phyloP scores from a whole-genome alignment of 2,888 invertebrate genomes.

The Trichopoda pennipes region DNA sequence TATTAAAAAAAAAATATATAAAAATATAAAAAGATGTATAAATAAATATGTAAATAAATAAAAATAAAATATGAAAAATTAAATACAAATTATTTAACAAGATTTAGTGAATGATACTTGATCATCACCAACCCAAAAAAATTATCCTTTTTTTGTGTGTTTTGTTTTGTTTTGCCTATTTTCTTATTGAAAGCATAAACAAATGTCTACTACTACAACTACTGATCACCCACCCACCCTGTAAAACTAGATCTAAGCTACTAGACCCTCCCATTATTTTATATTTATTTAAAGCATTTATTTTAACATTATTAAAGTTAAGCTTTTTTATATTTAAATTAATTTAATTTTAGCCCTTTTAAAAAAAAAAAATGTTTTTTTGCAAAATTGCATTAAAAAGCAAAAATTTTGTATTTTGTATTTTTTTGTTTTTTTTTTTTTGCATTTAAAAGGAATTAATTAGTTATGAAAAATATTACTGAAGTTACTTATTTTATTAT shows the following conservation, averaged over 20 bases:
- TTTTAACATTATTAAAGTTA: constrained; percentile 14
- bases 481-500: constrained; percentile 62
- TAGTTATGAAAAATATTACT: constrained; percentile 41
- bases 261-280: constrained; percentile 10
- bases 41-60: constrained; percentile 45
- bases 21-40: constrained; percentile 55
- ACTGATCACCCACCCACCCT: too few species aligned
- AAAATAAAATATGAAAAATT: constrained; percentile 9
- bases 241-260: constrained; percentile 1
- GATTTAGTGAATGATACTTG: constrained; percentile 63
- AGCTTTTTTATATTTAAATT: constrained; percentile 13
- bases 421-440: background rate
- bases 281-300: background rate
- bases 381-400: constrained; percentile 9
- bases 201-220: constrained; percentile 6
- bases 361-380: background rate
- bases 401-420: constrained; percentile 17
- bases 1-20: too few species aligned
- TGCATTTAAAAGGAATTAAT: background rate
- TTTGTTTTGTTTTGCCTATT: constrained; percentile 23
- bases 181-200: background rate
- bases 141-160: background rate
- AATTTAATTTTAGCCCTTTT: constrained; percentile 16
- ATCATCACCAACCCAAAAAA: constrained; percentile 66
- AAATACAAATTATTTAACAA: constrained; percentile 26